Evolutionary conservation across 2,113 vertebrate species (phyloP), one percentile per base, ranked within the genome.

Genomic region (Lutjanus erythropterus): DNA sequence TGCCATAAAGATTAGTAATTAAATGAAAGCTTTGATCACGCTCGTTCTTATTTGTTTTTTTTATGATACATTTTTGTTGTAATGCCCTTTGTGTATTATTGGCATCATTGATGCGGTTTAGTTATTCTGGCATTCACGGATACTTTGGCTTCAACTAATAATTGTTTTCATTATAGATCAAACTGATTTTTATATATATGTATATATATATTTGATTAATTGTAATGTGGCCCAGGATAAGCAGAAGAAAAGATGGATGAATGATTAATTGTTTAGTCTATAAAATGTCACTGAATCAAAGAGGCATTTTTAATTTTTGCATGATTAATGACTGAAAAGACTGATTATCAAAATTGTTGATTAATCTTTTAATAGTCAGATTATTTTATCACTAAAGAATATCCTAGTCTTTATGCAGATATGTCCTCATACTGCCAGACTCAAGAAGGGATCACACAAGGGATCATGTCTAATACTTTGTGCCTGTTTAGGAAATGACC

Each of bases 401-500:
- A 31, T 25, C 16, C 18, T 5, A n/a, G 31, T 23, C 25, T 52
- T 49, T 33, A 49, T 49, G 9, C 19, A 25, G 21, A 9, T 64
- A n/a, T 9, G 29, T 59, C 6, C 59, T n/a, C 6, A 25, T 9
- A 37, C 39, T 0, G 16, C 31, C 21, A 31, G 1, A 39, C 55
- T 35, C 4, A 9, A 33, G 27, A 49, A 50, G 23, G 4, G 21
- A 53, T 12, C 0, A 42, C 1, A 31, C n/a, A n/a, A n/a, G n/a
- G n/a, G n/a, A 2, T 25, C 12, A 27, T 49, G 18, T 72, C 21
- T 18, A 29, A 53, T 10, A 25, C 18, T 66, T 62, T 87, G 25
- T 77, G 7, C 46, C 19, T 78, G 10, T 65, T 27, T 39, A 96
- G 94, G 95, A 95, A 81, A 95, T 96, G 95, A 94, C 87, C 27